Conservation (phyloP, 2,113 vertebrate genomes). For the Pundamilia nyererei region DNA sequence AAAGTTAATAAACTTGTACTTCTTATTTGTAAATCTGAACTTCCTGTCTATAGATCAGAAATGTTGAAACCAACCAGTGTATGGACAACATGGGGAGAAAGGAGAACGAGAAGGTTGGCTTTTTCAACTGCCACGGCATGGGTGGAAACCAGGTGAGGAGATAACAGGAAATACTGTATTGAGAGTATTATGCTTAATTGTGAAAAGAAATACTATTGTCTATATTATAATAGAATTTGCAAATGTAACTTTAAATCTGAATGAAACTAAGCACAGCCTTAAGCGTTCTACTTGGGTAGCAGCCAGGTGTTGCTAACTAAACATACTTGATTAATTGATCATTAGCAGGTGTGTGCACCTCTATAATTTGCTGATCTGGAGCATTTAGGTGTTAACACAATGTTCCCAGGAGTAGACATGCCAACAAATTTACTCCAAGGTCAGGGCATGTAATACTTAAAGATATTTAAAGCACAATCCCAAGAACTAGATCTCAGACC, state of each 20-base stretch:
- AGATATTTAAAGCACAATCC: neutral
- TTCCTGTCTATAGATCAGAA: slow-evolving; percentile 80
- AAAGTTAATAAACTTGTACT: neutral
- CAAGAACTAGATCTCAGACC: neutral
- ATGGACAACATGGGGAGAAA: slow-evolving; percentile 99
- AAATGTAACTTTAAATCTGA: neutral
- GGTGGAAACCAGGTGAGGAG: slow-evolving; percentile 87
- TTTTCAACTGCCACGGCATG: slow-evolving; percentile 99
- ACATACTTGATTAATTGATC: neutral
- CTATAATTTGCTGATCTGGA: neutral
- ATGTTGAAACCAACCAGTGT: slow-evolving; percentile 97
- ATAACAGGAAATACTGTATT: neutral
- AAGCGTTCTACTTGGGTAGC: neutral
- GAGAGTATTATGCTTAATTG: neutral
- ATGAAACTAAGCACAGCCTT: no score
- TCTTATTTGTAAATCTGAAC: neutral
- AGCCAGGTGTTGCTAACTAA: neutral
- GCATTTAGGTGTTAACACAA: neutral
- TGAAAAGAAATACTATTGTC: neutral
- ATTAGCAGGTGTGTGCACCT: neutral
- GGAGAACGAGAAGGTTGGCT: slow-evolving; percentile 97
- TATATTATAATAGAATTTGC: neutral
- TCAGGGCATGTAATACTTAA: neutral
- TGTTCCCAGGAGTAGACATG: neutral
- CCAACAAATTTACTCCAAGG: neutral